phyloP scores from a whole-genome alignment of 2,888 invertebrate species.

The Limnephilus rhombicus region DNA sequence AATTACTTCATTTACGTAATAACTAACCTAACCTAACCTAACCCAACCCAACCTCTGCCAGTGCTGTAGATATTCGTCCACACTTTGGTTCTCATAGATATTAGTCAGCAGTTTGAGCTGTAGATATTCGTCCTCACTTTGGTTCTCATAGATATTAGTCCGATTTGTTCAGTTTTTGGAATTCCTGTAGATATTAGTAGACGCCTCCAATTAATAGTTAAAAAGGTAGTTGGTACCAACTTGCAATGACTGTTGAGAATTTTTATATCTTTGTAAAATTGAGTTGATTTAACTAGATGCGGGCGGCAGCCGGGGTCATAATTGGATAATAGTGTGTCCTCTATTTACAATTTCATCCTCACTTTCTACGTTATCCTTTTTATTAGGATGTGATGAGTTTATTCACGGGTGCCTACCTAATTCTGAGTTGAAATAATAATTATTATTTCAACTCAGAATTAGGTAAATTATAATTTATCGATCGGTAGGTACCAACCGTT shows the following conservation, averaged over 20 bases:
- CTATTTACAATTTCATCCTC: background rate
- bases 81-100: too few species aligned
- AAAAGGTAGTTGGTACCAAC: background rate
- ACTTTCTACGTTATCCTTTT: background rate
- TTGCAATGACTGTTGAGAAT: constrained; percentile 22
- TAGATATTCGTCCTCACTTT: too few species aligned
- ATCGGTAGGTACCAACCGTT: background rate
- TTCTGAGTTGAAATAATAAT: background rate
- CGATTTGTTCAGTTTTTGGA: too few species aligned
- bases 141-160: too few species aligned
- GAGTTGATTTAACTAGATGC: constrained; percentile 40
- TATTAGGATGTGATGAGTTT: background rate
- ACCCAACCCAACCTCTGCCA: too few species aligned
- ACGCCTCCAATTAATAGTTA: constrained; percentile 15
- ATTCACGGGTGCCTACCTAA: background rate
- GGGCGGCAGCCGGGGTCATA: constrained; percentile 11
- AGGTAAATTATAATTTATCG: too few species aligned
- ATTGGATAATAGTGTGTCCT: constrained; percentile 47
- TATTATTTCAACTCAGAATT: too few species aligned
- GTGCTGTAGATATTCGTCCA: too few species aligned
- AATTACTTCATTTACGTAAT: too few species aligned
- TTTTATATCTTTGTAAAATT: constrained; percentile 45
- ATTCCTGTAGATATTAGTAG: too few species aligned
- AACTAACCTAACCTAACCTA: too few species aligned
- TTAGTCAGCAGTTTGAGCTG: too few species aligned